Evolutionary conservation across 1,140 invertebrate genomes (phyloP).

Genomic region (Antheraea mylitta): DNA sequence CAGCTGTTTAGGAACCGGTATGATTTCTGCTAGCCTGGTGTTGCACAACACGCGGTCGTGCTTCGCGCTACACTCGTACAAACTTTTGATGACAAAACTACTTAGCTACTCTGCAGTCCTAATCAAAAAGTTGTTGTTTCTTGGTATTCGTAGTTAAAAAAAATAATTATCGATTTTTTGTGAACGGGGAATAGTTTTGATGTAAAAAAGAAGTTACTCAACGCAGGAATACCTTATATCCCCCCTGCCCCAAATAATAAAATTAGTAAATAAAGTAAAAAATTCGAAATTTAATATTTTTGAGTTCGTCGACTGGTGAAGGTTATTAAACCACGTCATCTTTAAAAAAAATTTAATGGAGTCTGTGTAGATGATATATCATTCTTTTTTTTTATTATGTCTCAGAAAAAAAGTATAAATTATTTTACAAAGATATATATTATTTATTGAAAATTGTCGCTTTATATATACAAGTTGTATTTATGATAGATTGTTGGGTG

Average conservation of each 20-base stretch:
- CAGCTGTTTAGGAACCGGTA: background rate
- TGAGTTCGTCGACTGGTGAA: no score
- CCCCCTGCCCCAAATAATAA: no score
- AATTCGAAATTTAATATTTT: no score
- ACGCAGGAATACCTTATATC: no score
- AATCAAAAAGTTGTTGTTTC: constrained; percentile 29
- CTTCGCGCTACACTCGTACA: constrained; percentile 32
- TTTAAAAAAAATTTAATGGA: no score
- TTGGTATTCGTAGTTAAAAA: constrained; percentile 8
- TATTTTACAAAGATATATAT: no score
- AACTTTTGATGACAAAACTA: constrained; percentile 24
- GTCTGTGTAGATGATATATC: no score
- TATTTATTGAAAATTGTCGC: background rate
- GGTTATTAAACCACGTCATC: no score
- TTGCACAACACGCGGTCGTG: constrained; percentile 45
- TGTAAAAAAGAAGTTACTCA: background rate
- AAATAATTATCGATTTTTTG: background rate
- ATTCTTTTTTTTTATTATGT: no score
- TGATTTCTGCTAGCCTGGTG: constrained; percentile 41
- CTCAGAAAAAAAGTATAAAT: no score
- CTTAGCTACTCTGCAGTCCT: constrained; percentile 43
- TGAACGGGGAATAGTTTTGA: background rate
- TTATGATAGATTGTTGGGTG: constrained; percentile 17
- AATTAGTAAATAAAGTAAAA: no score
- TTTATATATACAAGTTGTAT: background rate